These are phyloP conservation scores for Columba janthina DNA, from an alignment of 2,113 vertebrate species.

Conservation along the genomic window DNA sequence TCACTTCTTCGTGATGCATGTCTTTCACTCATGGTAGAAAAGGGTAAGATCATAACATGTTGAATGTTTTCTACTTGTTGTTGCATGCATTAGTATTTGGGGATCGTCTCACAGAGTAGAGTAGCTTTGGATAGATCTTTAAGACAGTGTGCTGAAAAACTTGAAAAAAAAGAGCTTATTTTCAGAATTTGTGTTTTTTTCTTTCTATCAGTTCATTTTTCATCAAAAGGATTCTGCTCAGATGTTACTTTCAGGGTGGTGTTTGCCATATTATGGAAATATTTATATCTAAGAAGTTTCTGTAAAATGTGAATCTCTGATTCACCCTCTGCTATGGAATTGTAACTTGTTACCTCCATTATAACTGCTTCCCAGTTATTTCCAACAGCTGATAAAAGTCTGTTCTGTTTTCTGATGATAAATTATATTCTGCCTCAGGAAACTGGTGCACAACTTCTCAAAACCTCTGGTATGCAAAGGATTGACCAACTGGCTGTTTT, in stretches of 20 bases:
- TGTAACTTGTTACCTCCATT: neutral
- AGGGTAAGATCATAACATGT: neutral
- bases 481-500: neutral
- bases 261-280: neutral
- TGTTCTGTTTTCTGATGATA: conserved; percentile 14
- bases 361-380: neutral
- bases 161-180: accelerated
- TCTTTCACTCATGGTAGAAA: neutral
- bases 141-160: neutral
- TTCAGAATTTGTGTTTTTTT: neutral
- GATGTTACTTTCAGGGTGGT: neutral
- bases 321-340: neutral
- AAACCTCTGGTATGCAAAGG: neutral
- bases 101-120: neutral
- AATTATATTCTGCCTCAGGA: neutral
- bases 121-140: neutral
- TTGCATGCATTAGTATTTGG: neutral
- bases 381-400: neutral
- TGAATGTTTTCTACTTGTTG: neutral
- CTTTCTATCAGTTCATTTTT: neutral
- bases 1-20: accelerated
- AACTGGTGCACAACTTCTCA: neutral
- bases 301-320: neutral
- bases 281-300: neutral
- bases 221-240: neutral